Evolutionary conservation across 2,888 invertebrate species (phyloP).

Genomic region (Beris morrisii): DNA sequence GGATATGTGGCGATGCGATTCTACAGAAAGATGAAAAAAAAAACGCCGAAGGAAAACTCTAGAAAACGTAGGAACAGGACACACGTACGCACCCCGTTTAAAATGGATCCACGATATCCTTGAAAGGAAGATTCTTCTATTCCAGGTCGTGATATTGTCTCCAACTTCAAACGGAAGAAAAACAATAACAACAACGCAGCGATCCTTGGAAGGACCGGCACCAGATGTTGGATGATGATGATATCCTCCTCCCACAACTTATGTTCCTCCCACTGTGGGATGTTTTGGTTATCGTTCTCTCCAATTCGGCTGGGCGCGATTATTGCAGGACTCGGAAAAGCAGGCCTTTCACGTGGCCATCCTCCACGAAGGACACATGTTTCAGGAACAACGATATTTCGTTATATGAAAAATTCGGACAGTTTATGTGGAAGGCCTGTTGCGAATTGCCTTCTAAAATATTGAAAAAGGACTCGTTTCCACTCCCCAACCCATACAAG

Average conservation of each 20-base stretch:
- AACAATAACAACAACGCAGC: background rate
- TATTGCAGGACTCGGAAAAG: too few relatives aligned
- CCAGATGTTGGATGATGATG: constrained; percentile 49
- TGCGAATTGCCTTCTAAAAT: too few relatives aligned
- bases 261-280: background rate
- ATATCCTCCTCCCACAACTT: constrained; percentile 40
- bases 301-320: too few relatives aligned
- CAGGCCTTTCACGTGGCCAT: too few relatives aligned
- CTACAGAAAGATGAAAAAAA: constrained; percentile 31
- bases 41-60: constrained; percentile 1
- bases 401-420: too few relatives aligned
- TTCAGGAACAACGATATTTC: too few relatives aligned
- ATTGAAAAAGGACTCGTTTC: too few relatives aligned
- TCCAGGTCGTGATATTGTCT: background rate
- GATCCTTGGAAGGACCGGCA: constrained; percentile 37
- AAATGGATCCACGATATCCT: constrained; percentile 1
- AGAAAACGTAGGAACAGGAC: constrained; percentile 18
- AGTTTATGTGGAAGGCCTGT: too few relatives aligned
- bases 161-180: background rate
- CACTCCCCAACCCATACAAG: too few relatives aligned
- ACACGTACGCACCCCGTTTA: constrained; percentile 33
- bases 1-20: too few relatives aligned
- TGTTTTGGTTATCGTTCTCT: too few relatives aligned
- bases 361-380: too few relatives aligned
- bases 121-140: background rate